phyloP scores from a whole-genome alignment of 2,888 invertebrate species.

The Agriopis aurantiaria region DNA sequence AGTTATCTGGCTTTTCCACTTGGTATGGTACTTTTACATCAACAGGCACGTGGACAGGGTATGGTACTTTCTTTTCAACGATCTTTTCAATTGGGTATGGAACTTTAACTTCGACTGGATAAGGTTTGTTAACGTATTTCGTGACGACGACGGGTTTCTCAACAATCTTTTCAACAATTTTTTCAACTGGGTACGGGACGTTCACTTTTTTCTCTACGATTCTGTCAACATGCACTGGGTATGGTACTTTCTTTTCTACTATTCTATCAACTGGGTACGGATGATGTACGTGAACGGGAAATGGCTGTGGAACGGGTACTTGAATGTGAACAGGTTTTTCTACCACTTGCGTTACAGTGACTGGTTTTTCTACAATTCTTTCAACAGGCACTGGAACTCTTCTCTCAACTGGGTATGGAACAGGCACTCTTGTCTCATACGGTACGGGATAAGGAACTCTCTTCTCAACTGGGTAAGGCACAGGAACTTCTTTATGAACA shows the following conservation, averaged over 20 bases:
- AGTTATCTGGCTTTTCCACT: constrained; percentile 53
- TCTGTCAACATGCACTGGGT: constrained; percentile 76
- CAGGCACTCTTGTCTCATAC: constrained; percentile 71
- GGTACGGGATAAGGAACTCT: constrained; percentile 58
- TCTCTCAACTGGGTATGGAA: constrained; percentile 84
- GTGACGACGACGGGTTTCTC: constrained; percentile 46
- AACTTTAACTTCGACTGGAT: constrained; percentile 76
- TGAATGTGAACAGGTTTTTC: constrained; percentile 77
- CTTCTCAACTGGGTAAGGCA: constrained; percentile 60
- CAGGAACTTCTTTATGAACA: constrained; percentile 58
- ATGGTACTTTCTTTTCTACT: constrained; percentile 80
- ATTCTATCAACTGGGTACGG: constrained; percentile 84
- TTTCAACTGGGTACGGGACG: constrained; percentile 77
- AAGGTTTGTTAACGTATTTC: constrained; percentile 56
- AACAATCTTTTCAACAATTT: constrained; percentile 71
- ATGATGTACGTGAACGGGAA: constrained; percentile 71
- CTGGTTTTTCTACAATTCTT: constrained; percentile 85
- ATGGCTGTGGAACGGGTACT: constrained; percentile 73
- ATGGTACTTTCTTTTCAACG: constrained; percentile 84
- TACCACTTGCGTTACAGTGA: constrained; percentile 78
- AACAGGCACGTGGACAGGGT: constrained; percentile 85
- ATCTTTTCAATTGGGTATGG: constrained; percentile 72
- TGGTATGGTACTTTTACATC: constrained; percentile 81
- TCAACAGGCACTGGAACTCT: constrained; percentile 82
- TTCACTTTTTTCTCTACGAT: constrained; percentile 81